A percentile compares a stretch with the other conserved stretches of the same genome.
Evolutionary conservation across 2,888 invertebrate species (phyloP).

Genomic region (Tenthredo mesomela): DNA sequence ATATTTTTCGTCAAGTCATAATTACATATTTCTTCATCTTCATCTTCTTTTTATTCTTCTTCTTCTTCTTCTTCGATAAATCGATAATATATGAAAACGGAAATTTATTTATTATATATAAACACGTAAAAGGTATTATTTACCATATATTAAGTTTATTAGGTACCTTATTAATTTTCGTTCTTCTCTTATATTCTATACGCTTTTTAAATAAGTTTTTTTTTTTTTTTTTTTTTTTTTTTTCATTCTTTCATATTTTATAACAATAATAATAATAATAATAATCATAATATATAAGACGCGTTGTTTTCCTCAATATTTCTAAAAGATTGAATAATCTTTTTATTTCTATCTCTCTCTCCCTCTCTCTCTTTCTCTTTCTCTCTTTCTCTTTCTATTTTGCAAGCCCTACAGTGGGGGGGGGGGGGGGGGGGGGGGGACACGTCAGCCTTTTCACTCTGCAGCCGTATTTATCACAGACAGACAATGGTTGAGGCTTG

Average conservation of each 20-base stretch:
- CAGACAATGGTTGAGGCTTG: constrained; percentile 10
- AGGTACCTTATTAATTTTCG: too few relatives aligned
- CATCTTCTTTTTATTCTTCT: background rate
- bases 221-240: too few relatives aligned
- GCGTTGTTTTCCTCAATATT: background rate
- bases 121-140: too few relatives aligned
- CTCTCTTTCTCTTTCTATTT: too few relatives aligned
- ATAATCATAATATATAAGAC: background rate
- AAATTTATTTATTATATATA: background rate
- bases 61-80: background rate
- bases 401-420: background rate
- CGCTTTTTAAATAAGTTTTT: too few relatives aligned
- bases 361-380: too few relatives aligned
- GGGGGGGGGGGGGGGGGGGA: background rate
- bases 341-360: background rate
- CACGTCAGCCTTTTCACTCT: background rate
- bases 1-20: background rate
- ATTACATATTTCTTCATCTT: background rate
- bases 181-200: too few relatives aligned
- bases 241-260: too few relatives aligned
- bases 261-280: background rate
- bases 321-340: background rate
- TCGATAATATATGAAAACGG: background rate
- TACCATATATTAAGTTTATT: too few relatives aligned
- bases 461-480: constrained; percentile 7